Evolutionary conservation across 2,888 invertebrate species (phyloP).

Genomic region (Tinea pellionella): DNA sequence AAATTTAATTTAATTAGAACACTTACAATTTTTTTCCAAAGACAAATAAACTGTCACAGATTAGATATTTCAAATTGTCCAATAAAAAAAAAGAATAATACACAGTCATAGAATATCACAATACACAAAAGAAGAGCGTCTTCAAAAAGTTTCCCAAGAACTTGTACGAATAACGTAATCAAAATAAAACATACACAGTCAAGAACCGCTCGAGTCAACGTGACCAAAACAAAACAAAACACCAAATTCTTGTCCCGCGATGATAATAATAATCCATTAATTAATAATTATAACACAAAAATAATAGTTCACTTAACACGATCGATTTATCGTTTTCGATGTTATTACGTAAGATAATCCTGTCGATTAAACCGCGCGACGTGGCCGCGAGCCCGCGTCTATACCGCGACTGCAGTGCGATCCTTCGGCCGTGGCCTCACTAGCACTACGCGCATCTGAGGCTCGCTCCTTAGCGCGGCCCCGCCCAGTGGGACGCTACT

Average conservation of each 20-base stretch:
- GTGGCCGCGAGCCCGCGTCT: slow-evolving; percentile 41
- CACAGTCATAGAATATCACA: not conserved
- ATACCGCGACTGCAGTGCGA: slow-evolving; percentile 66
- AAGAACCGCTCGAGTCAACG: not conserved
- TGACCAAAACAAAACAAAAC: slow-evolving; percentile 9
- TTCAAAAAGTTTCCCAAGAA: not conserved
- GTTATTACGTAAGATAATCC: slow-evolving; percentile 59
- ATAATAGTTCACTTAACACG: slow-evolving; percentile 51
- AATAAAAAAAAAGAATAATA: not conserved
- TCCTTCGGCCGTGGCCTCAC: slow-evolving; percentile 71
- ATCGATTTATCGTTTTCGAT: slow-evolving; percentile 59
- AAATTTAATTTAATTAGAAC: slow-evolving; percentile 20
- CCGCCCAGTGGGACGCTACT: slow-evolving; percentile 73
- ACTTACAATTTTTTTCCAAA: slow-evolving; percentile 38
- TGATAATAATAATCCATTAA: slow-evolving; percentile 14
- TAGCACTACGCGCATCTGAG: slow-evolving; percentile 73
- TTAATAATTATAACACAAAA: slow-evolving; percentile 27
- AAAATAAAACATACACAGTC: slow-evolving; percentile 5
- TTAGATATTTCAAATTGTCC: slow-evolving; percentile 1
- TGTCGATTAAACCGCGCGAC: slow-evolving; percentile 29
- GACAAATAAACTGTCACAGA: slow-evolving; percentile 16
- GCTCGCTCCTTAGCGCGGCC: slow-evolving; percentile 68
- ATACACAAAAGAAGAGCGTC: not conserved
- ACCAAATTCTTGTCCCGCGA: slow-evolving; percentile 26
- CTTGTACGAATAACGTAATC: not conserved